Percentiles rank a stretch among this genome's conserved stretches.
These are phyloP conservation scores for Mythimna loreyi DNA, from an alignment of 2,888 invertebrate species.

Conservation along the genomic window DNA sequence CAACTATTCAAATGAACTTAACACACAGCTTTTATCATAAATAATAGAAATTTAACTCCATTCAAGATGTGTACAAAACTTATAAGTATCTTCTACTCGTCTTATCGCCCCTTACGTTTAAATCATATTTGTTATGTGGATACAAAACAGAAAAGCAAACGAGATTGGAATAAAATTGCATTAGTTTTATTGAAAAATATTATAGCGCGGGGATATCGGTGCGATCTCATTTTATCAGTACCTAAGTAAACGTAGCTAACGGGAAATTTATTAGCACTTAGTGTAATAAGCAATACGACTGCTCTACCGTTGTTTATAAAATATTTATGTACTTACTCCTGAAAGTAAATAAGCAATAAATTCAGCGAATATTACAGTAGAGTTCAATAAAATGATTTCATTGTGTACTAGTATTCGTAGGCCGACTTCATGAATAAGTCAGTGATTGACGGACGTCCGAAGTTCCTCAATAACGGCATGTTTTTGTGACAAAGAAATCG, in stretches of 20 bases:
- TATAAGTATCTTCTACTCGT: slow-evolving; percentile 28
- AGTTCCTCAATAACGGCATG: slow-evolving; percentile 60
- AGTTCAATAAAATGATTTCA: slow-evolving; percentile 56
- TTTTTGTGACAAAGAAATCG: slow-evolving; percentile 62
- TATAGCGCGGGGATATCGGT: slow-evolving; percentile 41
- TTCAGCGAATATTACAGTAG: slow-evolving; percentile 19
- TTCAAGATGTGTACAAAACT: background rate
- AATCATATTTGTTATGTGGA: slow-evolving; percentile 30
- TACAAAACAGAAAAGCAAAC: slow-evolving; percentile 22
- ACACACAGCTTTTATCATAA: slow-evolving; percentile 15
- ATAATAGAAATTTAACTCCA: slow-evolving; percentile 7
- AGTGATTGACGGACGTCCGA: slow-evolving; percentile 62
- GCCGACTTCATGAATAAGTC: slow-evolving; percentile 52
- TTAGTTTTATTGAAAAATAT: slow-evolving; percentile 63
- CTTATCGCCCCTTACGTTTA: slow-evolving; percentile 18
- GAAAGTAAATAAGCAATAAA: slow-evolving; percentile 29
- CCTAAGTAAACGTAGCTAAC: slow-evolving; percentile 60
- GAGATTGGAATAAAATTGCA: slow-evolving; percentile 50
- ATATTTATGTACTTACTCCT: slow-evolving; percentile 39
- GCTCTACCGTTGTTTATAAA: slow-evolving; percentile 47
- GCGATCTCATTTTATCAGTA: slow-evolving; percentile 58
- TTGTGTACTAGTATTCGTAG: slow-evolving; percentile 21
- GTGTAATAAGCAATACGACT: slow-evolving; percentile 64
- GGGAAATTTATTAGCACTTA: slow-evolving; percentile 70
- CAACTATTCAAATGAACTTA: slow-evolving; percentile 53